Base-by-base conservation (phyloP, 2,888 invertebrate species). In the Malthinus flaveolus region DNA sequence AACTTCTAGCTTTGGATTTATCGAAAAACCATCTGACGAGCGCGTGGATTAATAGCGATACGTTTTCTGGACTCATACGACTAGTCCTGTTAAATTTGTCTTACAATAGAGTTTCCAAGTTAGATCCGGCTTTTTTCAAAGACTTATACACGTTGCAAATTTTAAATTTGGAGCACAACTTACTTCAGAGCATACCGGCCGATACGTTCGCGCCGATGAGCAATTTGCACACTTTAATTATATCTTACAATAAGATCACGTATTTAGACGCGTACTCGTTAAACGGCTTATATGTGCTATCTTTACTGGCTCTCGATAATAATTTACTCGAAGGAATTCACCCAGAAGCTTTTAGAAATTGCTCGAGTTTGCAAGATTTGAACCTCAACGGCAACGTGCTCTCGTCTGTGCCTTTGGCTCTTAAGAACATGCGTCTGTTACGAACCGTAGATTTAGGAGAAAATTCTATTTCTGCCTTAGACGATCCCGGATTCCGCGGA, bases 201-300 rank as follows among this genome's bases (percentile, higher is more conserved):
- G 91, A 93, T 71, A 91, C 94, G 1, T 95, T 95, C 77, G 85
- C 93, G 35, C 91, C 93, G 3, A 90, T 95, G 89, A 94, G 92
- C 75, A 95, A 95, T 80, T 82, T 95, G 61, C 95, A 95, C 78
- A 94, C 94, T 9, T 81, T 95, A 66, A 86, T 93, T 59, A 82
- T 95, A 66, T 92, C 93, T 2, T 89, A 89, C 77, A 95, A 95
- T 80, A 89, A 88, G 76, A 86, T 95, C 68, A 88, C 88, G 69
- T 89, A 90, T 72, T 83, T 95, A 67, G 93, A 94, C 75, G 90
- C 91, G 1, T 91, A 91, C 73, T 90, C 94, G 37, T 80, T 95
- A 62, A 93, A 94, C 77, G 95, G 95, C 1, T 82, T 95, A 50
- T 93, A 91, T 75, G 95, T 94, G 33, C 81, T 96, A 61, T 93